phyloP scores from a whole-genome alignment of 2,888 invertebrate species.

The Leptopilina myrica region DNA sequence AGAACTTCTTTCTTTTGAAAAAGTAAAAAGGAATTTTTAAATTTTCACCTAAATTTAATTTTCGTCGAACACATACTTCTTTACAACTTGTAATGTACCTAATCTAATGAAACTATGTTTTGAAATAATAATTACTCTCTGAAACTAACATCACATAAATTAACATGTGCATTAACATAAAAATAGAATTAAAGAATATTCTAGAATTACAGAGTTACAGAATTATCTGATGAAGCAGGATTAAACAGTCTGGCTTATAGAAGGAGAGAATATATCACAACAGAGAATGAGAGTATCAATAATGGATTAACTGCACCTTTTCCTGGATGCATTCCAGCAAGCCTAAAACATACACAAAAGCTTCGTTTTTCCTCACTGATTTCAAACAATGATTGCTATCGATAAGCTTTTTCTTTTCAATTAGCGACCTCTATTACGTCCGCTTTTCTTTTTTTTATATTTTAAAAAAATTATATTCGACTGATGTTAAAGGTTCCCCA shows the following conservation, averaged over 20 bases:
- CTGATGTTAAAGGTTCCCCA: too few species aligned
- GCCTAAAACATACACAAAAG: slow-evolving; percentile 17
- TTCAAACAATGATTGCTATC: slow-evolving; percentile 10
- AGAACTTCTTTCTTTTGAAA: too few species aligned
- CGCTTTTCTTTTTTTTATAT: background rate
- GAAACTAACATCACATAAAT: background rate
- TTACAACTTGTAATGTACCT: background rate
- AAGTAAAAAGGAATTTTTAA: too few species aligned
- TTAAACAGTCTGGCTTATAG: slow-evolving; percentile 13
- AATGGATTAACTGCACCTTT: slow-evolving; percentile 40
- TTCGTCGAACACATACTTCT: background rate
- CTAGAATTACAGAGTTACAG: slow-evolving; percentile 18
- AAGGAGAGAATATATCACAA: background rate
- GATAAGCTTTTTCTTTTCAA: slow-evolving; percentile 9
- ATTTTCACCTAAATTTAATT: too few species aligned
- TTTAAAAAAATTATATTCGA: too few species aligned
- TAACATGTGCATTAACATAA: slow-evolving; percentile 3
- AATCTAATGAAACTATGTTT: background rate
- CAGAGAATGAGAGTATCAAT: slow-evolving; percentile 22
- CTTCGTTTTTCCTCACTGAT: slow-evolving; percentile 27
- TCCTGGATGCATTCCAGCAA: slow-evolving; percentile 33
- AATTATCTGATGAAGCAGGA: slow-evolving; percentile 26
- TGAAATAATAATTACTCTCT: background rate
- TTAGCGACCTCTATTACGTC: background rate
- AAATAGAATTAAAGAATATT: slow-evolving; percentile 13